A percentile compares a stretch with the other conserved stretches of the same genome.
Conservation (phyloP, 2,113 vertebrate species). For the Ploceus nigricollis region DNA sequence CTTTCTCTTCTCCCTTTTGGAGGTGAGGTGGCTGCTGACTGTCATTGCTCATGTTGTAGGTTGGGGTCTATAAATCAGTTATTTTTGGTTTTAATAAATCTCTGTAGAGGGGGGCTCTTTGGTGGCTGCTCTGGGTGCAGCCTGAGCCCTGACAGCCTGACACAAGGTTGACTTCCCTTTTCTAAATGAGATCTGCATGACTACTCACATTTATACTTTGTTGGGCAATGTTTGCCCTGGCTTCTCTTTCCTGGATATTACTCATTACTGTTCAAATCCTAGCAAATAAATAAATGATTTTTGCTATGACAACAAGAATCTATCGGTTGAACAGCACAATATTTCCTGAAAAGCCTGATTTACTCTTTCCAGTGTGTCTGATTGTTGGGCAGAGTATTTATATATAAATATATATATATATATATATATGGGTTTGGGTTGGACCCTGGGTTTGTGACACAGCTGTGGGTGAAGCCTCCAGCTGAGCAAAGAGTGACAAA, state of each 20-base stretch:
- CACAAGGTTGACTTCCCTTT: not conserved
- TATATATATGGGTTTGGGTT: not conserved
- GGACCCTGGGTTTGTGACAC: not conserved
- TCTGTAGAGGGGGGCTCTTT: not conserved
- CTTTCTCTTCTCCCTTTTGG: not conserved
- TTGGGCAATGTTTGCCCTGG: not conserved
- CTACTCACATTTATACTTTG: not conserved
- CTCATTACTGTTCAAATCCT: not conserved
- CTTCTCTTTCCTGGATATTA: not conserved
- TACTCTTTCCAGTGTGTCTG: not conserved
- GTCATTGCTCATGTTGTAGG: fast-evolving
- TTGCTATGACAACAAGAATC: not conserved
- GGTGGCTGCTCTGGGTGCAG: not conserved
- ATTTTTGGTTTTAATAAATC: not conserved
- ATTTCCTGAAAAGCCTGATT: not conserved
- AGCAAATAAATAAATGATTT: not conserved
- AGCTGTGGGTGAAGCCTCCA: not conserved
- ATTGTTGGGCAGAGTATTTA: not conserved
- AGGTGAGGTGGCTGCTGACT: not conserved
- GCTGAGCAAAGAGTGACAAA: not conserved
- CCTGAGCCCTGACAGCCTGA: not conserved
- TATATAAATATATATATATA: not conserved
- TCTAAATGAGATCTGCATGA: not conserved
- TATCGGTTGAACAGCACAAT: not conserved
- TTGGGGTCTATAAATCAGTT: not conserved